Evolutionary conservation across 23 tunicate species (phyloP).

Genomic region (Trididemnum nubilum): DNA sequence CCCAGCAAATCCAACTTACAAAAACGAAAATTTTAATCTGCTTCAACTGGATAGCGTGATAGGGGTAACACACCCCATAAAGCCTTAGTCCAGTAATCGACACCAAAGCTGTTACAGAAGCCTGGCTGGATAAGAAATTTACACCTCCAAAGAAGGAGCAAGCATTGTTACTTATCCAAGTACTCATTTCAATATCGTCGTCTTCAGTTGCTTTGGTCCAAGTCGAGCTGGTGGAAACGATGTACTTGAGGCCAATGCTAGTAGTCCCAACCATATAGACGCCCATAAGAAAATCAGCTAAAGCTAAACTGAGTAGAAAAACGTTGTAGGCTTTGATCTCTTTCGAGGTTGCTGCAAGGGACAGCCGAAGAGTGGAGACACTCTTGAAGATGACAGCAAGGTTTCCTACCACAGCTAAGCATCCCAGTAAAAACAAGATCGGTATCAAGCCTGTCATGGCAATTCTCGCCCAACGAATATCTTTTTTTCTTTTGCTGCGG

Average conservation of each 20-base stretch:
- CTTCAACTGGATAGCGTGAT: background rate
- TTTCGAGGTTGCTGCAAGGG: background rate
- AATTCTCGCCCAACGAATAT: background rate
- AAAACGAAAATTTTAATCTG: background rate
- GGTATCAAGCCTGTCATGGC: background rate
- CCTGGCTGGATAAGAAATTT: constrained; percentile 29
- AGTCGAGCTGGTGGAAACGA: no score
- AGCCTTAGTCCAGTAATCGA: background rate
- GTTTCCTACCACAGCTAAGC: background rate
- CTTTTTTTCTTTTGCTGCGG: background rate
- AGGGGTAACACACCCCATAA: background rate
- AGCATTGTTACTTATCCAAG: background rate
- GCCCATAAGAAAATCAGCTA: constrained; percentile 26
- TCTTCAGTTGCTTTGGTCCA: no score
- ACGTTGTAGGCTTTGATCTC: constrained; percentile 11
- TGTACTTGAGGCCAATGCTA: background rate
- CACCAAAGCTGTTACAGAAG: constrained; percentile 19
- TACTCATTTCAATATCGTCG: background rate
- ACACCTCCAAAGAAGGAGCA: constrained; percentile 5
- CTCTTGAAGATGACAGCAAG: background rate
- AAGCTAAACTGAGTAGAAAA: background rate
- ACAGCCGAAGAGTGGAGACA: background rate
- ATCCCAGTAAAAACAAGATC: background rate
- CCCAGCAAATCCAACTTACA: constrained; percentile 9
- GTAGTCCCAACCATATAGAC: constrained; percentile 4